A percentile compares a stretch with the other conserved stretches of the same genome.
These are phyloP conservation scores for Cirrhinus molitorella DNA, from an alignment of 2,797 vertebrate genomes.

Conservation along the genomic window DNA sequence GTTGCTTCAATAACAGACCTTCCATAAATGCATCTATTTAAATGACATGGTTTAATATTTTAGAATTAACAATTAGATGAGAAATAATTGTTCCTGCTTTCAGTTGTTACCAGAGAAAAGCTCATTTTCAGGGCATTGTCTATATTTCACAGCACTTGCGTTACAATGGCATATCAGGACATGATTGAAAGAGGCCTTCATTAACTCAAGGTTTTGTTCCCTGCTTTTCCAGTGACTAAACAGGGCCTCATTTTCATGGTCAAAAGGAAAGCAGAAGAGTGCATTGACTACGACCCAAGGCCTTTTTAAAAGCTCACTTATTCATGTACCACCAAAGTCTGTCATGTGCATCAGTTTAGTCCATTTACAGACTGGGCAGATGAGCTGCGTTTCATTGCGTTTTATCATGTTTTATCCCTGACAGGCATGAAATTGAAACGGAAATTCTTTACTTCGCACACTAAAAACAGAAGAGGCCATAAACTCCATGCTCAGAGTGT, in stretches of 20 bases:
- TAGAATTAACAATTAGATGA: not conserved
- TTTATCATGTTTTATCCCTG: slow-evolving; percentile 68
- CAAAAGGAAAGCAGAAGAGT: slow-evolving; percentile 45
- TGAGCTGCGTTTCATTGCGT: slow-evolving; percentile 62
- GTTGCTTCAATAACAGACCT: not conserved
- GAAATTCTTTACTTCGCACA: slow-evolving; percentile 63
- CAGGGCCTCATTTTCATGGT: slow-evolving; percentile 60
- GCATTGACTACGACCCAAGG: slow-evolving; percentile 53
- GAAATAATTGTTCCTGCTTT: not conserved
- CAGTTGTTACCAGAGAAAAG: slow-evolving; percentile 10
- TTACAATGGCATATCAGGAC: slow-evolving; percentile 45
- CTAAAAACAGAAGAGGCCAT: slow-evolving; percentile 62
- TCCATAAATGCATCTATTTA: not conserved
- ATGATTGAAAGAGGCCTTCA: slow-evolving; percentile 56
- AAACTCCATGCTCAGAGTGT: slow-evolving; percentile 49
- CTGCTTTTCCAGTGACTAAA: slow-evolving; percentile 59
- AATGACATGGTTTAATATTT: not conserved
- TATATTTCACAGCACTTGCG: slow-evolving; percentile 44
- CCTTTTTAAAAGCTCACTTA: slow-evolving; percentile 62
- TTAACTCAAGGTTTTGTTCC: slow-evolving; percentile 59
- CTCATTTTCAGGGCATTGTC: slow-evolving; percentile 22
- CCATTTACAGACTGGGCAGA: slow-evolving; percentile 64
- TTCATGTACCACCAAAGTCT: slow-evolving; percentile 55
- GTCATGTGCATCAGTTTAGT: slow-evolving; percentile 63
- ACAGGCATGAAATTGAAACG: slow-evolving; percentile 68